Evolutionary conservation across 2,888 invertebrate species (phyloP), one percentile per base, ranked within the genome.

Genomic region (Hipparchia sbordonii): DNA sequence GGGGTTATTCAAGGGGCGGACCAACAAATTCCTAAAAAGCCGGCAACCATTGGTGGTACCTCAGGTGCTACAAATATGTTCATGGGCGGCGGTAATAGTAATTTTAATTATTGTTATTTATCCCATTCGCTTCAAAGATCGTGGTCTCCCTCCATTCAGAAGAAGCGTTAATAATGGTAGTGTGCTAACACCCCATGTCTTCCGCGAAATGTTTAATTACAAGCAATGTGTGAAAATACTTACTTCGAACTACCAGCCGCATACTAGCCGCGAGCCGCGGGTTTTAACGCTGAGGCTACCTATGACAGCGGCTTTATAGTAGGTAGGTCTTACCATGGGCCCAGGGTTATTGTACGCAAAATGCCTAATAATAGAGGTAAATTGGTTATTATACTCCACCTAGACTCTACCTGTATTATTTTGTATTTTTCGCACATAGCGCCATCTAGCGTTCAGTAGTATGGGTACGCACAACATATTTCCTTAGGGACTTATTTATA

Each of bases 181-280:
- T 68, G 70, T 56, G 69, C 63, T 70, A 72, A 66, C 13, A 39
- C 67, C 12, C 33, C 13, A 13, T 13, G 69, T 71, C 75, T 75
- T 75, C 75, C 75, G 75, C 56, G 72, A 73, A 69, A 71, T 45
- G 70, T 56, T 61, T 70, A 70, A 63, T 70, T 70, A 70, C 62
- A 23, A 56, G 54, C 56, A 46, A 70, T 48, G 63, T 70, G 70
- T 63, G 70, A 70, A 70, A 70, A 61, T 39, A 57, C 13, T 33
- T 52, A 12, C 39, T 67, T 56, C 13, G 67, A 33, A 33, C 56
- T 39, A 39, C 39, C 39, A 2, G 4, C 39, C 4, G 1, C 56
- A 23, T 12, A 52, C 51, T 7, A 67, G 56, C 56, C 57, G 2
- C 9, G 8, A 56, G 8, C 13, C 2, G 7, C 56, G 56, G 57